Base-by-base conservation (phyloP, 2,888 invertebrate genomes). In the Lasioglossum lativentre region DNA sequence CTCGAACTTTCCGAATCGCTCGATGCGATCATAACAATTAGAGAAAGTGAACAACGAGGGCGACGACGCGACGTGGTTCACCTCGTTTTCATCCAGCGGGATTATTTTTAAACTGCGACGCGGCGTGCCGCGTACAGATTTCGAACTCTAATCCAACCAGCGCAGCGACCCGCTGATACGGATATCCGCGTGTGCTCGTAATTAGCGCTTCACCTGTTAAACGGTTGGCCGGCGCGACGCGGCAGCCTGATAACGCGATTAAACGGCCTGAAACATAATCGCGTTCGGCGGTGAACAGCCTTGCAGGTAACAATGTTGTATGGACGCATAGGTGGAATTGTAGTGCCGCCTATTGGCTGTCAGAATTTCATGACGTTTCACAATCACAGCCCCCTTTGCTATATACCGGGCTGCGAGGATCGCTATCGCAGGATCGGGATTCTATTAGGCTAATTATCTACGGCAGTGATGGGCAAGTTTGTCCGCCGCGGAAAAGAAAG, bases 171-270 rank as follows among this genome's bases (percentile, higher is more conserved):
- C 19, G 38, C 4, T 68, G 68, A 68, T 68, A 63, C 30, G 63
- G 30, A 63, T 56, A 68, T 45, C 68, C 66, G 16, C 34, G 73
- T 30, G 75, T 19, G 78, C 19, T 19, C n/a, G 23, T 23, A 30
- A 82, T 85, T 68, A 75, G 23, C 74, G 59, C 27, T n/a, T 12
- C 30, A 30, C 19, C 8, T 34, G 30, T 38, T 10, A 16, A 12
- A 27, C 63, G 30, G 63, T 4, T 8, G 63, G 23, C 4, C 6
- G 19, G n/a, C 16, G 19, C 6, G 19, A 19, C 16, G 19, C 63
- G 45, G 68, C 40, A 63, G 52, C 59, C 23, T 68, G 30, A 42
- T 77, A 80, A 80, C 27, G 79, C 27, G 59, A 83, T 83, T 68
- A 63, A 30, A 2, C 63, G 16, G 6, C 63, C 63, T 5, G 30